These are phyloP conservation scores for Manduca sexta DNA, from an alignment of 1,140 invertebrate species.

Conservation along the genomic window DNA sequence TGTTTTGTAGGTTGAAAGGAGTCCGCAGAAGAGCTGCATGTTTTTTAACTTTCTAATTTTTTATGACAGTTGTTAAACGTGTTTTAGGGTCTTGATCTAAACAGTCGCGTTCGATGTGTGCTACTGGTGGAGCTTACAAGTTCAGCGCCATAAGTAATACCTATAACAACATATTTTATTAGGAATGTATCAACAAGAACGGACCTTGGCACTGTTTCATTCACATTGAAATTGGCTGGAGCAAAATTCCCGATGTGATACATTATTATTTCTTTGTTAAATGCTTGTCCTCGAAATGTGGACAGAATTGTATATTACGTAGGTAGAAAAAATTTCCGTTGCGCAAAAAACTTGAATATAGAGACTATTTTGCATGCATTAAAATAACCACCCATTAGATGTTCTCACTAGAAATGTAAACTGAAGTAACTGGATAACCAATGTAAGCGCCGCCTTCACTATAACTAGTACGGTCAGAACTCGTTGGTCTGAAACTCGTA, in stretches of 20 bases:
- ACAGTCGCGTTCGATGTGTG: neutral
- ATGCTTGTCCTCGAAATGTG: no score
- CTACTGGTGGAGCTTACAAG: neutral
- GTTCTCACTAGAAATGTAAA: no score
- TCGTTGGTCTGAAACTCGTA: neutral
- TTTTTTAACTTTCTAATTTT: slow-evolving; percentile 69
- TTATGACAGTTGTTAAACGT: slow-evolving; percentile 55
- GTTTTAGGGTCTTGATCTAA: slow-evolving; percentile 61
- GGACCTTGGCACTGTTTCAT: slow-evolving; percentile 10
- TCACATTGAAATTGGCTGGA: neutral
- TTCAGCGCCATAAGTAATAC: neutral
- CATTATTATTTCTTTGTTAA: no score
- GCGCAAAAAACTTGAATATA: no score
- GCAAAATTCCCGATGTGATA: neutral
- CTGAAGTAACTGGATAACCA: no score
- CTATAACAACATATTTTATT: slow-evolving; percentile 1
- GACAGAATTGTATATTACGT: no score
- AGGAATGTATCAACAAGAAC: slow-evolving; percentile 5
- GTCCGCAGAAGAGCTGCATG: slow-evolving; percentile 60
- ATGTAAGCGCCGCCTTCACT: no score
- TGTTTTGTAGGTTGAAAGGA: slow-evolving; percentile 65
- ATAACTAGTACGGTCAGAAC: no score
- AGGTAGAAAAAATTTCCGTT: no score
- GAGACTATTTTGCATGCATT: no score
- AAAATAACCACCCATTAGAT: no score